Percentiles rank a stretch among this genome's conserved stretches.
Conservation (phyloP, 2,888 invertebrate genomes). For the Phoenoteleia sp. region DNA sequence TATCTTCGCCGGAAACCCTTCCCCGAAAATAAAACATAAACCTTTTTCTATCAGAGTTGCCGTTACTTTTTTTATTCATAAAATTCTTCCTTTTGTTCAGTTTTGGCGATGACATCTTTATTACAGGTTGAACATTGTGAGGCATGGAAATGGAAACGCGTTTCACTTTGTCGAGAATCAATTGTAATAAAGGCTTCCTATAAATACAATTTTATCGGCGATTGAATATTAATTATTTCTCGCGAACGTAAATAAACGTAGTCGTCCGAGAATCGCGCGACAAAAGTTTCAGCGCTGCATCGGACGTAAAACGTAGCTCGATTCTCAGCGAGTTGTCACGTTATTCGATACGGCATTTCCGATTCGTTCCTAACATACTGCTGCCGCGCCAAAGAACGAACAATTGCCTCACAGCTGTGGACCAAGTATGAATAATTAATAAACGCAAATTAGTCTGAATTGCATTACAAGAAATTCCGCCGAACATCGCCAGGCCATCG, state of each 20-base stretch:
- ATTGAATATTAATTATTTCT: no score
- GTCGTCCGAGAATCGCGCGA: not conserved
- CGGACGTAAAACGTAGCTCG: not conserved
- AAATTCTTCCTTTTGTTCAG: not conserved
- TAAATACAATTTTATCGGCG: no score
- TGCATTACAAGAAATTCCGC: constrained; percentile 7
- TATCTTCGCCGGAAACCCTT: no score
- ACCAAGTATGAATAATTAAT: constrained; percentile 50
- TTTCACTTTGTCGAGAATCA: no score
- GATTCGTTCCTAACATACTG: constrained; percentile 38
- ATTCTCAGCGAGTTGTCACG: constrained; percentile 24
- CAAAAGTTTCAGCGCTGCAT: constrained; percentile 4
- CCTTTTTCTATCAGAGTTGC: not conserved
- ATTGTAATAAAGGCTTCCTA: no score
- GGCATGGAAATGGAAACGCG: not conserved
- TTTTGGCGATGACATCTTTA: constrained; percentile 20
- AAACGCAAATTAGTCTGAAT: constrained; percentile 31
- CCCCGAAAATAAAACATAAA: not conserved
- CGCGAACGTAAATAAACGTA: not conserved
- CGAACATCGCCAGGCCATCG: not conserved
- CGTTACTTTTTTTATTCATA: not conserved
- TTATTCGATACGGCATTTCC: constrained; percentile 15
- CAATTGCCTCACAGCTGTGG: constrained; percentile 23
- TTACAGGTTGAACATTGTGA: constrained; percentile 22
- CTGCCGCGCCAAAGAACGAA: not conserved